Percentiles rank a stretch among this genome's conserved stretches.
Evolutionary conservation across 2,113 vertebrate species (phyloP).

Genomic region (Lepus europaeus): DNA sequence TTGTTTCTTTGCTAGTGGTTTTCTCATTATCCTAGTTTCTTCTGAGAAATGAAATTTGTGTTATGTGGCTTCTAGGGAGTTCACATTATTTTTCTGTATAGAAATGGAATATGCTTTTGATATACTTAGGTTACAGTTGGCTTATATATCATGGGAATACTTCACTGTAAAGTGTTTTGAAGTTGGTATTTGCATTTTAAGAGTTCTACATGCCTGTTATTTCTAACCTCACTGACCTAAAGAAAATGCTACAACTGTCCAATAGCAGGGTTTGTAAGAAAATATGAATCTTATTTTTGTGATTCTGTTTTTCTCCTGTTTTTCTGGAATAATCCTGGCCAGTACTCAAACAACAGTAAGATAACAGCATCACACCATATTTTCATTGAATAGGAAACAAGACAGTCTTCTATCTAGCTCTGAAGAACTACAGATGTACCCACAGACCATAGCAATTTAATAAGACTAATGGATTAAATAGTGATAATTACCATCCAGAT

Average conservation of each 20-base stretch:
- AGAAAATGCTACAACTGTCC: not conserved
- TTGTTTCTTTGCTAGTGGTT: slow-evolving; percentile 50
- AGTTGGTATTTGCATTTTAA: slow-evolving; percentile 65
- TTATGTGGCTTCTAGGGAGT: slow-evolving; percentile 5
- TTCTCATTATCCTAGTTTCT: slow-evolving; percentile 61
- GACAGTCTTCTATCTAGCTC: not conserved
- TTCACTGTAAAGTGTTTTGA: slow-evolving; percentile 40
- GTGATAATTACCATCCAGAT: not conserved
- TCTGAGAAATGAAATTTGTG: slow-evolving; percentile 59
- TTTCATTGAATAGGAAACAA: not conserved
- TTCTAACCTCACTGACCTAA: slow-evolving; percentile 27
- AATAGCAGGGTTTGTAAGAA: slow-evolving; percentile 13
- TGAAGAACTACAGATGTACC: not conserved
- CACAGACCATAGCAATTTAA: not conserved
- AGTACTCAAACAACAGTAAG: not conserved
- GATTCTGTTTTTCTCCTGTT: not conserved
- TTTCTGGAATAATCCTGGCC: not conserved
- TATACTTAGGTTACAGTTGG: slow-evolving; percentile 57
- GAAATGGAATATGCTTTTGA: slow-evolving; percentile 59
- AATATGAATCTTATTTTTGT: not conserved
- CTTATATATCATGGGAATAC: slow-evolving; percentile 36
- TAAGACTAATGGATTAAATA: not conserved
- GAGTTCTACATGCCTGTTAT: slow-evolving; percentile 18
- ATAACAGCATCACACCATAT: not conserved
- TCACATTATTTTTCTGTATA: not conserved